Evolutionary conservation across 2,797 vertebrate species (phyloP).

Genomic region (Balearica regulorum): DNA sequence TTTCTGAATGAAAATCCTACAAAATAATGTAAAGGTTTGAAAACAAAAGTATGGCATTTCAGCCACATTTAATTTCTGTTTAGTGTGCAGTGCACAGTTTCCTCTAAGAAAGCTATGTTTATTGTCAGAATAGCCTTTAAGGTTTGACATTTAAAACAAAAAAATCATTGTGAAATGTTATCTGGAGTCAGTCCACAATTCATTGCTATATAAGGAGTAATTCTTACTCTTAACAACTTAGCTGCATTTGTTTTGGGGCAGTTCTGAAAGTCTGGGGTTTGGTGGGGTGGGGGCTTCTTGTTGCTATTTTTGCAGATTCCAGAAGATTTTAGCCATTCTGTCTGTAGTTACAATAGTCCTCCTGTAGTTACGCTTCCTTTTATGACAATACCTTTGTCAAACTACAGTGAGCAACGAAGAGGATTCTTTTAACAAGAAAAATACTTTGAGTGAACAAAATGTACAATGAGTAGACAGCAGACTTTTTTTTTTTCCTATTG

Average conservation of each 20-base stretch:
- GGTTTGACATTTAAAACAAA: constrained; percentile 51
- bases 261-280: background rate
- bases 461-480: background rate
- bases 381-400: background rate
- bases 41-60: background rate
- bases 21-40: background rate
- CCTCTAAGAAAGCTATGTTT: background rate
- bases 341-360: background rate
- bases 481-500: background rate
- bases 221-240: background rate
- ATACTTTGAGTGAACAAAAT: background rate
- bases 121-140: constrained; percentile 14
- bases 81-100: background rate
- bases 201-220: background rate
- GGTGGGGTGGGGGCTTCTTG: background rate
- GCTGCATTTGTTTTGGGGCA: background rate
- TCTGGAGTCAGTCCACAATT: constrained; percentile 28
- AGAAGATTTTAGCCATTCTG: background rate
- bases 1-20: background rate
- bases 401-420: background rate
- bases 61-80: background rate
- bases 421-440: background rate
- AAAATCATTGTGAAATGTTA: constrained; percentile 30
- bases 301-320: background rate
- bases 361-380: background rate